Conservation (phyloP, 2,888 invertebrate species). For the Drosophila nr. medialis region DNA sequence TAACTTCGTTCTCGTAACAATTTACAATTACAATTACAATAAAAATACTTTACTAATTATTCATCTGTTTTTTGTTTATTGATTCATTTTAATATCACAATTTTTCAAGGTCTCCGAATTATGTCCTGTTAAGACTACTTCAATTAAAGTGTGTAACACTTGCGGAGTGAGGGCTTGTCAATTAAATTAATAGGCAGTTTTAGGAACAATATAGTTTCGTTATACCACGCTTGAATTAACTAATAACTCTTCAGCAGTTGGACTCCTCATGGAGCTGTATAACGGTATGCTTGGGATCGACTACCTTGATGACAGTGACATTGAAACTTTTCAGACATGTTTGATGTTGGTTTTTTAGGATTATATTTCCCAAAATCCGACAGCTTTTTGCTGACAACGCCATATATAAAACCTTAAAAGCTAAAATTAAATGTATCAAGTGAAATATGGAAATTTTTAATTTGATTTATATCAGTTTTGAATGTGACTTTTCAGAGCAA, state of each 20-base stretch:
- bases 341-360: neutral
- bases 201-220: neutral
- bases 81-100: neutral
- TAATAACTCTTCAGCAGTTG: neutral
- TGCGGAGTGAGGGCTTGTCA: neutral
- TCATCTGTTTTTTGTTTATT: neutral
- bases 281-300: slow-evolving; percentile 25
- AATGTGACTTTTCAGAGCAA: slow-evolving; percentile 15
- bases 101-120: neutral
- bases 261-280: too few relatives aligned
- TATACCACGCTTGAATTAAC: neutral
- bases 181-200: neutral
- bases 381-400: slow-evolving; percentile 37
- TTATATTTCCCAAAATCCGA: slow-evolving; percentile 5
- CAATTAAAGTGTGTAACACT: neutral
- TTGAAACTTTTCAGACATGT: slow-evolving; percentile 34
- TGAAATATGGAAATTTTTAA: neutral
- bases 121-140: neutral
- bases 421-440: neutral
- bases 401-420: slow-evolving; percentile 30
- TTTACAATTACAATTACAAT: too few relatives aligned
- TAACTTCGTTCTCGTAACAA: neutral
- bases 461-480: neutral
- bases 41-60: too few relatives aligned
- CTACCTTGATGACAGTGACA: neutral